Evolutionary conservation across 2,797 vertebrate species (phyloP).

Genomic region (Hirundo rustica): DNA sequence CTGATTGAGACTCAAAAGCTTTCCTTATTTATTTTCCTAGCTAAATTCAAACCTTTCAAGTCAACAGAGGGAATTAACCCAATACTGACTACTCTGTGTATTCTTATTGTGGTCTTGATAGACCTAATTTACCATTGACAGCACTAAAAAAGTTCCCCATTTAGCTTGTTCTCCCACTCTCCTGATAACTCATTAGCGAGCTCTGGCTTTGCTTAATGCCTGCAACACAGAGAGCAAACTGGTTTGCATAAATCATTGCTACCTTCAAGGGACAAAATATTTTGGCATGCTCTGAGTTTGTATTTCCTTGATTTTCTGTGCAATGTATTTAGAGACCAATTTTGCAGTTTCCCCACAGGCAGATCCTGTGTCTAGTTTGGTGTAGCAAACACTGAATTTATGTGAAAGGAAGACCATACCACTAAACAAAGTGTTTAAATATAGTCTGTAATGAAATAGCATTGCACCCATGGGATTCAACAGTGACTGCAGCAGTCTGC

Average conservation of each 20-base stretch:
- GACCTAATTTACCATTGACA: constrained; percentile 44
- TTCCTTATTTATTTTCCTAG: neutral
- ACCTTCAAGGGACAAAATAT: constrained; percentile 45
- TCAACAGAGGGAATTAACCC: constrained; percentile 52
- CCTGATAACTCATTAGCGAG: constrained; percentile 49
- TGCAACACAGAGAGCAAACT: constrained; percentile 9
- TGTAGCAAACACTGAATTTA: neutral
- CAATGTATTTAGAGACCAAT: neutral
- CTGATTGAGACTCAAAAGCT: neutral
- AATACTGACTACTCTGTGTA: neutral
- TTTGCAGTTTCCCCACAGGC: neutral
- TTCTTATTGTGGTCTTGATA: constrained; percentile 38
- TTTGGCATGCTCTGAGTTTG: constrained; percentile 4
- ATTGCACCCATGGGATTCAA: neutral
- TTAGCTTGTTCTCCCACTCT: constrained; percentile 48
- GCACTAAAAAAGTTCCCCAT: constrained; percentile 35
- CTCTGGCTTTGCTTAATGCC: constrained; percentile 30
- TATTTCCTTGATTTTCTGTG: constrained; percentile 17
- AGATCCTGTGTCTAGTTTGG: neutral
- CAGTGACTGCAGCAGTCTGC: neutral
- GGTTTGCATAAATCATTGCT: constrained; percentile 50
- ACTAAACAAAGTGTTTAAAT: neutral
- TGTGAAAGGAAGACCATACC: neutral
- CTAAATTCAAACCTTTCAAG: neutral
- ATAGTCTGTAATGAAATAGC: neutral